Base-by-base conservation (phyloP, 2,888 invertebrate species). In the Chouioia cunea region DNA sequence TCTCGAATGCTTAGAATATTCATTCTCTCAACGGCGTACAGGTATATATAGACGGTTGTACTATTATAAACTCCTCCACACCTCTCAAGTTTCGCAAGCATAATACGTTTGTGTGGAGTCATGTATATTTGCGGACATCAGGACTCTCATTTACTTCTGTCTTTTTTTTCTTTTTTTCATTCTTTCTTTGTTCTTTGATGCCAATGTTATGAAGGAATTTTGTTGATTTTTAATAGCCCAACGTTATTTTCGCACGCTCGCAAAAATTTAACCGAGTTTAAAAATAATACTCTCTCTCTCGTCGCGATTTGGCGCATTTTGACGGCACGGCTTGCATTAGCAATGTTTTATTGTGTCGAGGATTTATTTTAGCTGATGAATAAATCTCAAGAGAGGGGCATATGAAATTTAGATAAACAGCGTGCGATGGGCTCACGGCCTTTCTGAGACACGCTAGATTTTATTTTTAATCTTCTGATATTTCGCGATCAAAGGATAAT, bases 81-180 rank as follows among this genome's bases (percentile, higher is more conserved):
- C 23, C 68, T 72, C 65, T 69, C 65, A 62, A 69, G 69, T 73
- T 73, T 69, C 69, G 43, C 69, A 10, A 36, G 65, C 69, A 65
- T 72, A 72, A 68, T 72, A 72, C 71, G 64, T 68, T 71, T 50
- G 67, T 43, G 65, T 59, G 23, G 36, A 14, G 6, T 18, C 23
- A 52, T 46, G 22, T 12, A 18, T 76, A 74, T 74, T 74, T 68
- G 74, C 75, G 74, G 73, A 75, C 71, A 73, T 22, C 65, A 54
- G 58, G 65, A 65, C 62, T 43, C 43, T 56, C 50, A 54, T 56
- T 64, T 59, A 50, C 47, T 52, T n/a, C 43, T 43, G n/a, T 56
- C 48, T 59, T 54, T 65, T 58, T 56, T 44, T 50, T 20, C 43
- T 43, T 20, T 57, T 20, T 14, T 20, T 22, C 8, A 6, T 22